These are phyloP conservation scores for Meandrina meandrites DNA, from an alignment of 92 coral and sea anemone genomes.

Conservation along the genomic window DNA sequence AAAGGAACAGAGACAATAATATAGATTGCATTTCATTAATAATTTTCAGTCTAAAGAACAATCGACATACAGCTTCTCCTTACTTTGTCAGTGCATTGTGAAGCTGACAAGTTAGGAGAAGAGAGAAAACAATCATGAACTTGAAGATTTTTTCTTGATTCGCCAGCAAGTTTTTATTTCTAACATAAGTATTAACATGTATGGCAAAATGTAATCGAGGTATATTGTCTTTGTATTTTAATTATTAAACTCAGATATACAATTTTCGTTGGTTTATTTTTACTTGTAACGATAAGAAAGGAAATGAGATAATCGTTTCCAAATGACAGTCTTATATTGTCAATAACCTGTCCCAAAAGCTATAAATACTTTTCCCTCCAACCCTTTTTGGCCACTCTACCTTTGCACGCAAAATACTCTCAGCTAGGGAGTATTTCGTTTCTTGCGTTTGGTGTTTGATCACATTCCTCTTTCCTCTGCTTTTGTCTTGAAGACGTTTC, in stretches of 20 bases:
- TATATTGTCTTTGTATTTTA: too few species aligned
- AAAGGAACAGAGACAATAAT: neutral
- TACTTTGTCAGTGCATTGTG: neutral
- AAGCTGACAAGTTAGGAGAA: neutral
- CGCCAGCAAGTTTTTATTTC: neutral
- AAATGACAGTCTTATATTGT: too few species aligned
- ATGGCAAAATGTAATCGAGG: too few species aligned
- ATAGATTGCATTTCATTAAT: neutral
- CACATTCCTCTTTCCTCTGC: constrained; percentile 6
- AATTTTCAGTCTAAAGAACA: neutral
- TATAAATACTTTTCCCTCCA: neutral
- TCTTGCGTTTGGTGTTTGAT: constrained; percentile 14
- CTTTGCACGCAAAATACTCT: constrained; percentile 11
- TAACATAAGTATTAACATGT: too few species aligned
- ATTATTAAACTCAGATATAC: too few species aligned
- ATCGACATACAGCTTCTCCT: too few species aligned
- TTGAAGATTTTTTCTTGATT: neutral
- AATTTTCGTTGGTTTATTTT: too few species aligned
- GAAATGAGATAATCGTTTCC: too few species aligned
- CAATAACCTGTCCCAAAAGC: too few species aligned
- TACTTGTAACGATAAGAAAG: too few species aligned
- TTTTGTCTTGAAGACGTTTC: constrained; percentile 4
- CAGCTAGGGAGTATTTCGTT: neutral
- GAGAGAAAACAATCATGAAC: neutral
- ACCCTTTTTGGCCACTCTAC: neutral